Evolutionary conservation across 2,888 invertebrate species (phyloP).

Genomic region (Caenorhabditis wallacei): DNA sequence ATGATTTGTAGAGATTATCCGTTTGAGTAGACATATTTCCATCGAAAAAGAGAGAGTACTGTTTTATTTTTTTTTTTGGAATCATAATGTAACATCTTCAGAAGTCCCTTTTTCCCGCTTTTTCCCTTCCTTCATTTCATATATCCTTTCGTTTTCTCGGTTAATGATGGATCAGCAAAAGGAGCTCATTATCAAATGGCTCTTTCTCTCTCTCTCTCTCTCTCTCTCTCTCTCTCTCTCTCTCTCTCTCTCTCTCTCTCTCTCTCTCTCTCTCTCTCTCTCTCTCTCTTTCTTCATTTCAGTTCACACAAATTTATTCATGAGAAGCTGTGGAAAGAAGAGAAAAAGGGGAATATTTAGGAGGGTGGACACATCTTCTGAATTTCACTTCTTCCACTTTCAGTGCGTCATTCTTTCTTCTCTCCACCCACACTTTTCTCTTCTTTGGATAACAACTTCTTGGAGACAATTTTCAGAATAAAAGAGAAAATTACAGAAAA

Average conservation of each 20-base stretch:
- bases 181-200: constrained; percentile 33
- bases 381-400: constrained; percentile 21
- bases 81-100: constrained; percentile 8
- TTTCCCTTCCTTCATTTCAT: neutral
- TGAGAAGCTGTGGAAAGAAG: constrained; percentile 20
- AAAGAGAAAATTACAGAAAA: constrained; percentile 1
- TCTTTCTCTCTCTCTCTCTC: constrained; percentile 19
- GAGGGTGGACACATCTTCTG: constrained; percentile 19
- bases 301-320: constrained; percentile 50
- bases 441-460: neutral
- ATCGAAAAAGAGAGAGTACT: too few relatives aligned
- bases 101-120: neutral
- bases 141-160: constrained; percentile 15
- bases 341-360: constrained; percentile 7
- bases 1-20: neutral
- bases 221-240: constrained; percentile 18
- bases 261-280: constrained; percentile 4
- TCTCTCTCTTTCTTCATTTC: neutral
- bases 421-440: neutral
- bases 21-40: neutral
- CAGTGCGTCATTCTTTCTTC: constrained; percentile 35
- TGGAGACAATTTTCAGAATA: neutral
- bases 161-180: constrained; percentile 49
- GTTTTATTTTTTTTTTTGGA: neutral
- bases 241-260: constrained; percentile 20